Percentiles rank a stretch among this genome's conserved stretches.
Conservation (phyloP, 2,888 invertebrate species). For the Hypena proboscidalis region DNA sequence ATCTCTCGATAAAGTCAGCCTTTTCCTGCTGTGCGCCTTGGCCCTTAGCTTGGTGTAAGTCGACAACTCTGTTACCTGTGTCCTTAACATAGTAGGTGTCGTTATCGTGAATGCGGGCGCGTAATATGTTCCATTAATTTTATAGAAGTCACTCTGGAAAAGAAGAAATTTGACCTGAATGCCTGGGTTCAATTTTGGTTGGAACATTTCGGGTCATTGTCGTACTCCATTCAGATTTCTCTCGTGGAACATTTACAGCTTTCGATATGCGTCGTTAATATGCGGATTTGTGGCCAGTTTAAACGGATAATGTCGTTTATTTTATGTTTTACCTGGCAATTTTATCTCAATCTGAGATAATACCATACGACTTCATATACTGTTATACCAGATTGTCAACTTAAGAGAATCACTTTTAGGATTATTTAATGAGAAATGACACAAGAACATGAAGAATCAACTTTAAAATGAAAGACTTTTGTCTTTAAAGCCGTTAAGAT, state of each 20-base stretch:
- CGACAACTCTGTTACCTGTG: conserved; percentile 68
- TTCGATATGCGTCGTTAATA: conserved; percentile 11
- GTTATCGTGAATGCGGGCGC: conserved; percentile 70
- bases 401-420: too few species aligned
- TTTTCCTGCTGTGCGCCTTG: conserved; percentile 9
- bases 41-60: conserved; percentile 40
- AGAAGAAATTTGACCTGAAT: conserved; percentile 62
- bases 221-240: conserved; percentile 11
- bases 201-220: conserved; percentile 29
- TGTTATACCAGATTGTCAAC: too few species aligned
- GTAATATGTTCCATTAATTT: conserved; percentile 80
- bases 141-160: conserved; percentile 85
- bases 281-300: conserved; percentile 10
- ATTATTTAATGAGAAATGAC: too few species aligned
- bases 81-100: conserved; percentile 68
- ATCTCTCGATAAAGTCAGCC: conserved; percentile 1
- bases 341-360: not conserved
- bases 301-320: conserved; percentile 2
- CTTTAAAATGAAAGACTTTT: too few species aligned
- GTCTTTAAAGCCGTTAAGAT: too few species aligned
- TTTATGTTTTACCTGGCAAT: conserved; percentile 1
- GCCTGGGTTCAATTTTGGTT: conserved; percentile 38
- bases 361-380: not conserved
- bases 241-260: conserved; percentile 6
- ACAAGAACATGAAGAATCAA: too few species aligned